Percentiles rank a stretch among this genome's conserved stretches.
Conservation (phyloP, 2,888 invertebrate genomes). For the Ceraclea dissimilis region DNA sequence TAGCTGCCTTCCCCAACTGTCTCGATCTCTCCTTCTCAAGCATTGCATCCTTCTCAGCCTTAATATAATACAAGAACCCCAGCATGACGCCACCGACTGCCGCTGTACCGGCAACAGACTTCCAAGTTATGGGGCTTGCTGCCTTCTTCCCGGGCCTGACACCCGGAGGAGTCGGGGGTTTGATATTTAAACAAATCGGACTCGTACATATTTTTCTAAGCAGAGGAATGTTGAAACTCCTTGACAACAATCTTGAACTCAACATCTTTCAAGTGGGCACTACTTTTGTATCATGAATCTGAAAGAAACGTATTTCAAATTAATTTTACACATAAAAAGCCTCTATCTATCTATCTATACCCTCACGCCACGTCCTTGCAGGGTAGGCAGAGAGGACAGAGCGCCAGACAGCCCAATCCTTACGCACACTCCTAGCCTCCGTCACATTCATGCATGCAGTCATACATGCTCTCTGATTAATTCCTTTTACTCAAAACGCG, state of each 20-base stretch:
- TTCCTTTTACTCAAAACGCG: too few species aligned
- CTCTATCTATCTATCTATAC: too few species aligned
- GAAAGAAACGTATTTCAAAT: too few species aligned
- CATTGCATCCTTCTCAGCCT: constrained; percentile 69
- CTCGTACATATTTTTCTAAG: constrained; percentile 3
- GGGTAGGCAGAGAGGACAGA: too few species aligned
- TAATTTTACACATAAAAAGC: too few species aligned
- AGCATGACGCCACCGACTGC: constrained; percentile 59
- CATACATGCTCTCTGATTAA: too few species aligned
- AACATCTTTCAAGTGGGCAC: too few species aligned
- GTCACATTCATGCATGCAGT: too few species aligned
- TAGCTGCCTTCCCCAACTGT: constrained; percentile 81
- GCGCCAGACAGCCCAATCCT: too few species aligned
- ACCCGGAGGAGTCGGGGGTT: neutral
- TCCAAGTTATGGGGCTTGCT: constrained; percentile 73
- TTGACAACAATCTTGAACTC: constrained; percentile 5
- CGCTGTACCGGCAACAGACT: constrained; percentile 59
- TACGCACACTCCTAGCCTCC: too few species aligned
- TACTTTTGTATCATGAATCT: too few species aligned
- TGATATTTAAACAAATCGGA: neutral
- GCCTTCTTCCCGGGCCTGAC: neutral
- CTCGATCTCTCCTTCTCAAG: constrained; percentile 67
- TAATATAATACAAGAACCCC: constrained; percentile 69
- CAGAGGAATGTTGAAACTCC: neutral
- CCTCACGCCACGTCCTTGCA: too few species aligned